phyloP scores from a whole-genome alignment of 35 echinoderm and acorn worm genomes.

The Patiria miniata region DNA sequence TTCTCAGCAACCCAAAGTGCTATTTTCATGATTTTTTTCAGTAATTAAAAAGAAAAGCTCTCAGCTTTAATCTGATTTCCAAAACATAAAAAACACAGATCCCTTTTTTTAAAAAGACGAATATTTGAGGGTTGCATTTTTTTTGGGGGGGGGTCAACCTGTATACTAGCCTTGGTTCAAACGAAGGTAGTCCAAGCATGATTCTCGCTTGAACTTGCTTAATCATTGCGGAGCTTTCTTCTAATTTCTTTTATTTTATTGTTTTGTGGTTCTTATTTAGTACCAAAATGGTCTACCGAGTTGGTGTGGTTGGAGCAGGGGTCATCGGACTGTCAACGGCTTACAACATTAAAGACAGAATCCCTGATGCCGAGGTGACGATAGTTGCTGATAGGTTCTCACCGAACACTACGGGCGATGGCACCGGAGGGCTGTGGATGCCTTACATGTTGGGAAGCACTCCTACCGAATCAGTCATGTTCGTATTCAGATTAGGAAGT shows the following conservation, averaged over 20 bases:
- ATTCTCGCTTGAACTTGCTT: too few species aligned
- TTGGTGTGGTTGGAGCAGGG: conserved; percentile 83
- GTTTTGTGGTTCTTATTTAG: not conserved
- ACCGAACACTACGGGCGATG: conserved; percentile 84
- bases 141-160: too few species aligned
- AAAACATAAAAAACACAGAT: too few species aligned
- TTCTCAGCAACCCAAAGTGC: too few species aligned
- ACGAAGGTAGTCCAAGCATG: too few species aligned
- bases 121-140: too few species aligned
- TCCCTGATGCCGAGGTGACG: conserved; percentile 63
- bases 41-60: too few species aligned
- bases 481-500: not conserved
- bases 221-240: too few species aligned
- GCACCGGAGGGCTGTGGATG: conserved; percentile 68
- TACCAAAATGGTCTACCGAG: conserved; percentile 28
- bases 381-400: conserved; percentile 79
- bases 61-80: too few species aligned
- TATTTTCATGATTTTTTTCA: too few species aligned
- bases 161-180: too few species aligned
- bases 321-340: conserved; percentile 78
- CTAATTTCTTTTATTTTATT: not conserved
- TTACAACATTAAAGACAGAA: conserved; percentile 39
- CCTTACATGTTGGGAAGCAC: conserved; percentile 21
- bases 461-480: not conserved
- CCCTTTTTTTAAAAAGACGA: too few species aligned